These are phyloP conservation scores for Hydriomena furcata DNA, from an alignment of 2,888 invertebrate species.

Conservation along the genomic window DNA sequence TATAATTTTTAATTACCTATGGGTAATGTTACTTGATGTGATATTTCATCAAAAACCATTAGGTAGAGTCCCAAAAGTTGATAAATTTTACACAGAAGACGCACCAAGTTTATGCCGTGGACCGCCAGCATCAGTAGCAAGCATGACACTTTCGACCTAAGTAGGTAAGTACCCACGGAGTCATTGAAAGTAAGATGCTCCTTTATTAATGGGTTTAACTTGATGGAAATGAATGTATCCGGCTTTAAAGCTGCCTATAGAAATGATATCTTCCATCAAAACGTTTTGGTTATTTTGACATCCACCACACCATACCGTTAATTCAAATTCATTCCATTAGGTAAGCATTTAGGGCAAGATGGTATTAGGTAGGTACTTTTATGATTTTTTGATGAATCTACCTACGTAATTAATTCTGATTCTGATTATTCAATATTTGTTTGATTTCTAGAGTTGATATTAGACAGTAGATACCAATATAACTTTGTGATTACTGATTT, in stretches of 20 bases:
- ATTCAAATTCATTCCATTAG: neutral
- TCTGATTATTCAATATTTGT: too few relatives aligned
- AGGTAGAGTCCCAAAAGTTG: too few relatives aligned
- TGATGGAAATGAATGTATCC: slow-evolving; percentile 32
- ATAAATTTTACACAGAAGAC: too few relatives aligned
- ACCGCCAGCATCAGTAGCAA: neutral
- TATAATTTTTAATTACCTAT: too few relatives aligned
- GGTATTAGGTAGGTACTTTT: too few relatives aligned
- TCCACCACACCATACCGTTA: slow-evolving; percentile 30
- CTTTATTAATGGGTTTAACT: slow-evolving; percentile 18
- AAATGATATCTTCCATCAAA: slow-evolving; percentile 21
- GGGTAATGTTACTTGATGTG: too few relatives aligned
- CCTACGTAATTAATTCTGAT: too few relatives aligned
- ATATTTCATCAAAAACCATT: too few relatives aligned
- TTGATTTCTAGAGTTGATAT: too few relatives aligned
- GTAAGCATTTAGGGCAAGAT: neutral
- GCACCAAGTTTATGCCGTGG: neutral
- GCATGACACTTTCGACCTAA: neutral
- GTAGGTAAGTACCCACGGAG: neutral
- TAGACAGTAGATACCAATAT: too few relatives aligned
- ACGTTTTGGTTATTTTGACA: slow-evolving; percentile 21
- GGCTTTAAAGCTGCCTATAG: slow-evolving; percentile 28
- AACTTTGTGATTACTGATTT: too few relatives aligned
- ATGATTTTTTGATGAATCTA: too few relatives aligned
- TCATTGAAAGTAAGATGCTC: slow-evolving; percentile 11